Base-by-base conservation (phyloP, 2,797 vertebrate genomes). In the Darevskia mixta region DNA sequence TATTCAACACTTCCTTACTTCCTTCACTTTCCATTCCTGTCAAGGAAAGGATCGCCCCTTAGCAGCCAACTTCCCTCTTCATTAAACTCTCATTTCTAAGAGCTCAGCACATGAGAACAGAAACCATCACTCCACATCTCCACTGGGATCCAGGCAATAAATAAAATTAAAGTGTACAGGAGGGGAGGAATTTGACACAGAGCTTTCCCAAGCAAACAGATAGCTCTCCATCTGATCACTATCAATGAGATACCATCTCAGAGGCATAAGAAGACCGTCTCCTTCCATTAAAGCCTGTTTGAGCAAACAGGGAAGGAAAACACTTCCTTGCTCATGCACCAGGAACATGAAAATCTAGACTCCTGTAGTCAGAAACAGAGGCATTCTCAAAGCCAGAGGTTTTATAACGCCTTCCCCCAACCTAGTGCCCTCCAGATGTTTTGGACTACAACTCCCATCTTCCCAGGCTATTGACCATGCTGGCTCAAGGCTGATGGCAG, bases 1-100 rank as follows among this genome's bases (percentile, higher is more conserved):
- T 2, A 3, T 29, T 64, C 5, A 29, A 43, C 17, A 5, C 71
- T 15, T 38, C 87, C 76, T 91, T 83, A 90, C 66, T 66, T 92
- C 73, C 35, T 88, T 35, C 58, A 69, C n/a, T 86, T 77, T 49
- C 82, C 79, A 89, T 66, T 85, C 89, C 58, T 79, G 81, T 2
- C 77, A 89, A 85, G 32, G 43, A 93, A 35, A 90, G 32, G 79
- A 87, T 71, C 91, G 67, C 67, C 81, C 86, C 58, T 90, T 75
- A 73, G 35, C 83, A 92, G 84, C n/a, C 49, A 89, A 64, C 72
- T 90, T 71, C 61, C 29, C 73, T 89, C 77, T 88, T 94, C 86
- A 87, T 86, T 93, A 90, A 89, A 91, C 6, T 86, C 2, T 1
- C 69, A 88, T 84, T 80, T 86, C 85, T 64, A 2, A 58, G 79